A percentile compares a stretch with the other conserved stretches of the same genome.
These are phyloP conservation scores for Eupeodes luniger DNA, from an alignment of 2,888 invertebrate genomes.

Conservation along the genomic window DNA sequence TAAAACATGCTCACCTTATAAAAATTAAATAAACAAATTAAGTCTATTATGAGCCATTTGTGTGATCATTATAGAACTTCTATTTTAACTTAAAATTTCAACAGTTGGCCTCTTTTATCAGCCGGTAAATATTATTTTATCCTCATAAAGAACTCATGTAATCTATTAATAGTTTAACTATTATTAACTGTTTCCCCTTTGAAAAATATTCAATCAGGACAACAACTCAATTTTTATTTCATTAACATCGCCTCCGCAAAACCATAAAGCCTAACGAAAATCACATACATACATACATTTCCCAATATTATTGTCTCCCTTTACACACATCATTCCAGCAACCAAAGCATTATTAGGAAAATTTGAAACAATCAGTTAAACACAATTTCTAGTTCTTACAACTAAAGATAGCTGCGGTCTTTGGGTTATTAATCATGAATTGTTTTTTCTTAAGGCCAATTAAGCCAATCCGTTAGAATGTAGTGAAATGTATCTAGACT, in stretches of 20 bases:
- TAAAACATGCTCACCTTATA: too few relatives aligned
- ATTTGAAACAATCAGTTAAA: slow-evolving; percentile 20
- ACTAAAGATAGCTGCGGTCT: too few relatives aligned
- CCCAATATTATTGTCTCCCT: background rate
- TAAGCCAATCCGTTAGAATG: too few relatives aligned
- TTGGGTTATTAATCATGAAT: too few relatives aligned
- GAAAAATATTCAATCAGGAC: background rate
- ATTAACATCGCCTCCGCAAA: slow-evolving; percentile 9
- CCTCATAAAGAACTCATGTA: slow-evolving; percentile 11
- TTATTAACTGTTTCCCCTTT: background rate
- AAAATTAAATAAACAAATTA: too few relatives aligned
- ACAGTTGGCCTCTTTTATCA: background rate
- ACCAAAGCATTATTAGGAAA: background rate
- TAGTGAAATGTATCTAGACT: too few relatives aligned
- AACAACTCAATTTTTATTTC: background rate
- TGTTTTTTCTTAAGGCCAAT: too few relatives aligned
- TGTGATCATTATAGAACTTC: slow-evolving; percentile 2
- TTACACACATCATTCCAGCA: background rate
- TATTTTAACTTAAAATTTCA: background rate
- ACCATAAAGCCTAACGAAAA: slow-evolving; percentile 1
- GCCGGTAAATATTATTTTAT: slow-evolving; percentile 11
- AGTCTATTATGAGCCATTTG: too few relatives aligned
- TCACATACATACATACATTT: slow-evolving; percentile 3
- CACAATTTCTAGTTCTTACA: background rate
- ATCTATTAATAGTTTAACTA: background rate